phyloP scores from a whole-genome alignment of 1,140 invertebrate genomes.

The Bombus waltoni region DNA sequence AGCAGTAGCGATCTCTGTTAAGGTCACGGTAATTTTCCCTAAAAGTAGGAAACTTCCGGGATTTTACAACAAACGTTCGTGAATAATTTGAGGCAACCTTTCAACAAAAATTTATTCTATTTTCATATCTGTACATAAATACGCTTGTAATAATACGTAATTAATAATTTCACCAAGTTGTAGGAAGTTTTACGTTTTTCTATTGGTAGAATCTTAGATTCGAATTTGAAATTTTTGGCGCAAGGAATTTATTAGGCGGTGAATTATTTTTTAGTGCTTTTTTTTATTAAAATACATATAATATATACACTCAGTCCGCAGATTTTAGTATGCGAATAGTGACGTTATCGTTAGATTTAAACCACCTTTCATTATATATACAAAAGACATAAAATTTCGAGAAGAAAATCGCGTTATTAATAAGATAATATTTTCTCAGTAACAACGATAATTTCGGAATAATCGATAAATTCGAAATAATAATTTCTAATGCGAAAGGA shows the following conservation, averaged over 20 bases:
- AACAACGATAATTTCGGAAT: not conserved
- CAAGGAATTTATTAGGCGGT: not conserved
- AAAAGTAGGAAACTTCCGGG: not conserved
- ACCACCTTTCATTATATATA: constrained; percentile 44
- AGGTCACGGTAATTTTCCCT: not conserved
- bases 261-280: constrained; percentile 35
- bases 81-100: not conserved
- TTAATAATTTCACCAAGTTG: not conserved
- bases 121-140: not conserved
- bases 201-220: not conserved
- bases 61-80: not conserved
- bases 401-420: not conserved
- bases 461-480: too few species aligned
- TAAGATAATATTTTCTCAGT: not conserved
- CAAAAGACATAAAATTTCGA: constrained; percentile 26
- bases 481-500: not conserved
- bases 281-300: constrained; percentile 63
- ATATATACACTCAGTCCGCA: constrained; percentile 65
- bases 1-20: not conserved
- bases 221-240: not conserved
- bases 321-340: constrained; percentile 31
- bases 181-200: not conserved
- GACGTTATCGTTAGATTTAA: constrained; percentile 24
- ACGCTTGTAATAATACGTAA: not conserved
- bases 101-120: not conserved